phyloP scores from a whole-genome alignment of 2,888 invertebrate genomes.

The Caenorhabditis angaria region DNA sequence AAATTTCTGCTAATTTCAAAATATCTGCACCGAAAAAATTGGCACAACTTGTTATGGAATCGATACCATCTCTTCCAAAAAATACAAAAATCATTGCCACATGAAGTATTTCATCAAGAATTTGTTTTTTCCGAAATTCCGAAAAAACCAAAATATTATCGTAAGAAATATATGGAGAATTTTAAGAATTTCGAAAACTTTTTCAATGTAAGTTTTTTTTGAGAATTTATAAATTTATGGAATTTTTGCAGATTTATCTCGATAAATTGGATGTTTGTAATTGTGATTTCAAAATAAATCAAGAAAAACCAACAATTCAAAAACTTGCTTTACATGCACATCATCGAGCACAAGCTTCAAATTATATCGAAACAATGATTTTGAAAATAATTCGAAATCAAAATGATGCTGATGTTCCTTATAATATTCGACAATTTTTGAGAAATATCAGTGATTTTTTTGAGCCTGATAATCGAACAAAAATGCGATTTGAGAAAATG shows the following conservation, averaged over 20 bases:
- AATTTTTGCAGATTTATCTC: neutral
- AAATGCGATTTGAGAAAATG: too few species aligned
- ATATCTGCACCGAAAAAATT: too few species aligned
- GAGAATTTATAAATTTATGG: neutral
- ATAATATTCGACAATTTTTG: neutral
- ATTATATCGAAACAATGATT: neutral
- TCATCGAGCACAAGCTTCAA: neutral
- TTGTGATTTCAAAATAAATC: neutral
- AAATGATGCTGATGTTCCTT: neutral
- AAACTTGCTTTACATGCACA: slow-evolving; percentile 2
- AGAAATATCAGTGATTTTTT: neutral
- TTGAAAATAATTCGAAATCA: neutral
- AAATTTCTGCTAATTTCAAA: too few species aligned
- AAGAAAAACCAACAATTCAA: neutral
- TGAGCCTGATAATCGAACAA: neutral
- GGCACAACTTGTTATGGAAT: too few species aligned
- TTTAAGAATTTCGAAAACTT: neutral
- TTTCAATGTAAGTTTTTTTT: neutral
- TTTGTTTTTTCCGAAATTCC: neutral
- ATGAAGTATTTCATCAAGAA: neutral
- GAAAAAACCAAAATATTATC: neutral
- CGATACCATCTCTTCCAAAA: neutral
- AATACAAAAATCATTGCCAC: neutral
- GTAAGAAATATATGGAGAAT: neutral
- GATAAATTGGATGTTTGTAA: slow-evolving; percentile 2